Conservation (phyloP, 2,888 invertebrate species). For the Machimus rusticus region DNA sequence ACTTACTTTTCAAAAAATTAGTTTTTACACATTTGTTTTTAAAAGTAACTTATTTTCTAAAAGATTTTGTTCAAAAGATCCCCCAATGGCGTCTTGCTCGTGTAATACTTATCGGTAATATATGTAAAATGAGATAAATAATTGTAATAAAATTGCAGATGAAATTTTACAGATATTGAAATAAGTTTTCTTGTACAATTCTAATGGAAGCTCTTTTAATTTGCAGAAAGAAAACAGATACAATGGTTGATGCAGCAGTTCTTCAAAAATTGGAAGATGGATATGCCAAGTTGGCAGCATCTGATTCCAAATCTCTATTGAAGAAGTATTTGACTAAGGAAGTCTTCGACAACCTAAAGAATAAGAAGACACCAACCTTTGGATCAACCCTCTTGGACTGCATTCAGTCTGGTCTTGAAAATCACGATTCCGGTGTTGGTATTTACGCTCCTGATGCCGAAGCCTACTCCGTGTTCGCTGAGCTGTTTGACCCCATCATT, state of each 20-base stretch:
- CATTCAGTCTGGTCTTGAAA: slow-evolving; percentile 96
- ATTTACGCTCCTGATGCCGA: slow-evolving; percentile 98
- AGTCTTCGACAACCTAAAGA: slow-evolving; percentile 89
- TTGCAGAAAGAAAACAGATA: slow-evolving; percentile 73
- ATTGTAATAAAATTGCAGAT: not conserved
- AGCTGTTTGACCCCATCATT: slow-evolving; percentile 96
- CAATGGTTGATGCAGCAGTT: slow-evolving; percentile 91
- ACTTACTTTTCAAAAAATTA: too few relatives aligned
- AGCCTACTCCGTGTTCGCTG: slow-evolving; percentile 89
- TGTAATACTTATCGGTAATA: not conserved
- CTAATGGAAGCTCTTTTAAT: slow-evolving; percentile 41
- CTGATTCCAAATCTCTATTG: slow-evolving; percentile 94
- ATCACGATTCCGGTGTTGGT: slow-evolving; percentile 95
- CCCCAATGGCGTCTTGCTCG: not conserved
- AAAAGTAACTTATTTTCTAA: not conserved
- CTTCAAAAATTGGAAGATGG: slow-evolving; percentile 91
- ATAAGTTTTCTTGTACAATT: not conserved
- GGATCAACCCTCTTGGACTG: slow-evolving; percentile 92
- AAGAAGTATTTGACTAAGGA: slow-evolving; percentile 95
- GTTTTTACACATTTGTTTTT: not conserved
- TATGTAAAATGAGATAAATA: not conserved
- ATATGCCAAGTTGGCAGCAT: slow-evolving; percentile 83
- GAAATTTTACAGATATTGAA: not conserved
- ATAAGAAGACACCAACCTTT: slow-evolving; percentile 87
- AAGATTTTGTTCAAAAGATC: too few relatives aligned